Percentiles rank a stretch among this genome's conserved stretches.
Evolutionary conservation across 2,113 vertebrate species (phyloP).

Genomic region (Rhea americana): DNA sequence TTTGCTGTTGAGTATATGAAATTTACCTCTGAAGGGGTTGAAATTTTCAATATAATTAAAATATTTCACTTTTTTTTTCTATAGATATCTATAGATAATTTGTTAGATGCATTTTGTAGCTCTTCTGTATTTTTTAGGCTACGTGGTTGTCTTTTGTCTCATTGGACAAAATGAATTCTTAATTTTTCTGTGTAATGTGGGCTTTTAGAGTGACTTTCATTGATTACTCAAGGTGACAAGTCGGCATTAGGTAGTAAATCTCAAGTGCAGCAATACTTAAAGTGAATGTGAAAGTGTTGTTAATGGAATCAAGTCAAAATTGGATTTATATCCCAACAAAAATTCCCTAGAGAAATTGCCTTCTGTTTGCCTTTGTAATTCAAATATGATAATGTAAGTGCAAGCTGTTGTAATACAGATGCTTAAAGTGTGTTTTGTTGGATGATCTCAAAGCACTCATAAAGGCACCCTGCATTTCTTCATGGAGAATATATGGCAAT

Average conservation of each 20-base stretch:
- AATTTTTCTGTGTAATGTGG: background rate
- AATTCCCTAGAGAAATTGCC: constrained; percentile 5
- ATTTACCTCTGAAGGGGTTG: background rate
- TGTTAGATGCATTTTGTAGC: background rate
- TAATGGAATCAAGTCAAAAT: constrained; percentile 38
- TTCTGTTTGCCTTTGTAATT: constrained; percentile 44
- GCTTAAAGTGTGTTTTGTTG: constrained; percentile 4
- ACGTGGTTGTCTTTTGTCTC: background rate
- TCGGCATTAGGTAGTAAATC: constrained; percentile 39
- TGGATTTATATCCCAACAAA: constrained; percentile 52
- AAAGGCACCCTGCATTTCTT: background rate
- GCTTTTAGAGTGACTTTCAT: constrained; percentile 18
- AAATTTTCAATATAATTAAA: background rate
- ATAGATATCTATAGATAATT: background rate
- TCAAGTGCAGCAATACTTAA: constrained; percentile 27
- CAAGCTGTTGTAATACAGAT: background rate
- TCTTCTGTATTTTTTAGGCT: background rate
- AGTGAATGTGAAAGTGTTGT: constrained; percentile 38
- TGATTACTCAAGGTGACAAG: constrained; percentile 57
- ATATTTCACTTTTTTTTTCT: background rate
- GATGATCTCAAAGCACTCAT: constrained; percentile 23
- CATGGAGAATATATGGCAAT: background rate
- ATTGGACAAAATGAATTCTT: background rate
- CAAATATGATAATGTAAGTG: background rate
- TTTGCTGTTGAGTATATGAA: background rate